Conservation (phyloP, 2,113 vertebrate species). For the Hyla sarda region DNA sequence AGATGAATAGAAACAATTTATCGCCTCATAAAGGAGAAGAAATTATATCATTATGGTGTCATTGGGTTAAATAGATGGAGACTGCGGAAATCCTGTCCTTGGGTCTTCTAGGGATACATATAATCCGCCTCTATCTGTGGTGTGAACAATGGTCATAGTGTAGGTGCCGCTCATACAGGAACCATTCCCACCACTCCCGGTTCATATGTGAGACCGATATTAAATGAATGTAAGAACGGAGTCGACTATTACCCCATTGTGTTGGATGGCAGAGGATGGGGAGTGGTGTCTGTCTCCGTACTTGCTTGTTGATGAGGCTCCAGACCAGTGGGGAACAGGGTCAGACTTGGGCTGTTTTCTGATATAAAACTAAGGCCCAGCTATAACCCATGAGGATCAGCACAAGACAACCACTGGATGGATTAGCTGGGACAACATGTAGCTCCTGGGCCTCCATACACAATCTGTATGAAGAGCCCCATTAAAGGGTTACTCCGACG, state of each 20-base stretch:
- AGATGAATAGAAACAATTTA: slow-evolving; percentile 9
- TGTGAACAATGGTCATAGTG: slow-evolving; percentile 3
- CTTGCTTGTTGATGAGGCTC: background rate
- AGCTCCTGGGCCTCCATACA: too few relatives aligned
- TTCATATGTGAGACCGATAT: background rate
- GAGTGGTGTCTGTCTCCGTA: background rate
- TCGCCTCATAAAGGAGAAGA: background rate
- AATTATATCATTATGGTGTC: background rate
- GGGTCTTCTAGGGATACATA: background rate
- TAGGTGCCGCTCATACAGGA: background rate
- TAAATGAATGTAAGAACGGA: background rate
- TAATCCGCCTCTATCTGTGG: background rate
- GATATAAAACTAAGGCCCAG: background rate
- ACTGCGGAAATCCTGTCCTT: background rate
- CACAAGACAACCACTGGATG: background rate
- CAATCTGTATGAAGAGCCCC: too few relatives aligned
- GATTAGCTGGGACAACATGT: too few relatives aligned
- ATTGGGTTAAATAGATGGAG: background rate
- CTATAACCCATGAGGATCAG: background rate
- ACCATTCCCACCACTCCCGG: background rate
- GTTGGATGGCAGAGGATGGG: background rate
- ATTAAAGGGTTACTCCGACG: too few relatives aligned
- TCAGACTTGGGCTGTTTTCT: background rate
- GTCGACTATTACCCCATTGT: background rate
- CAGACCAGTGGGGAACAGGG: background rate